Base-by-base conservation (phyloP, 2,888 invertebrate genomes). In the Xylocampa areola region DNA sequence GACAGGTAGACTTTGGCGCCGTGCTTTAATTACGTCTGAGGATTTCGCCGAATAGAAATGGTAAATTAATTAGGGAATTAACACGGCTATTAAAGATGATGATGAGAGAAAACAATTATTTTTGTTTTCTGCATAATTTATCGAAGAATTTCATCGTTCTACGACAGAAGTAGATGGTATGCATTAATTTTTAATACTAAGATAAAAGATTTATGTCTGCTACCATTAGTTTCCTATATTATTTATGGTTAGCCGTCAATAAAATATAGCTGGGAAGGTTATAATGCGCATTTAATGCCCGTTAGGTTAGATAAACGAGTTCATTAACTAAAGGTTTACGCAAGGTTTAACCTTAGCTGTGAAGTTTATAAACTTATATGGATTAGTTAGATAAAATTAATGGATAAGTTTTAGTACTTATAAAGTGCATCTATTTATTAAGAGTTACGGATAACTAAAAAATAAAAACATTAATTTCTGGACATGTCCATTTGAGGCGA, bases 1-100 rank as follows among this genome's bases (percentile, higher is more conserved):
- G 90, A 89, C 92, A 90, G 91, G 92, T 91, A 90, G 83, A 81
- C 76, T 86, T 87, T 90, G 92, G 92, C 92, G 92, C 92, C 92
- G 86, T 84, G 79, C 81, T 85, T 89, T 90, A 90, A 92, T 91
- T 91, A 88, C 82, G 87, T 89, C 89, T 89, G 87, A 83, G 72
- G 79, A 83, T 83, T 86, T 86, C 74, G 85, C 81, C 76, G 81
- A 84, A 84, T 78, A 84, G 77, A 80, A 82, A 86, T 79, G 76
- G 78, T 82, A 81, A 82, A 86, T 86, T 84, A 82, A 85, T 84
- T 80, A 82, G 69, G 67, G 68, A 77, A 79, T 82, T 79, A 80
- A 76, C 75, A 72, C 66, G 66, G 65, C 58, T 59, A 64, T 77
- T 76, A 67, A 21, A 21, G 35, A 48, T 39, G 57, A 62, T 61